phyloP scores from a whole-genome alignment of 2,797 vertebrate species.

The Apodemus agrarius region DNA sequence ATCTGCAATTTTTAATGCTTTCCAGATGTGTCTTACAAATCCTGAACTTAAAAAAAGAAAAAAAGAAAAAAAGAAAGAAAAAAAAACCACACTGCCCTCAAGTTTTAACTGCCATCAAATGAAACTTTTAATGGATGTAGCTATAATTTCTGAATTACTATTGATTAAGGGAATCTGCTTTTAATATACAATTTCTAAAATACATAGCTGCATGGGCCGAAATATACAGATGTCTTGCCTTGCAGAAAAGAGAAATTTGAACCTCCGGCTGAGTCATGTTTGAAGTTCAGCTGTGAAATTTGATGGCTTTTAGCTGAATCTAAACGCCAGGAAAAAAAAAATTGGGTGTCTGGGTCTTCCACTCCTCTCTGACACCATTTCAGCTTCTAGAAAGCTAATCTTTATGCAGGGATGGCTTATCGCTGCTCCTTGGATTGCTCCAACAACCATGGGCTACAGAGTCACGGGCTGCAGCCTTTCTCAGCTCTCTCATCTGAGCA shows the following conservation, averaged over 20 bases:
- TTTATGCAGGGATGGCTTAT: constrained; percentile 71
- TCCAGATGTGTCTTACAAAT: constrained; percentile 62
- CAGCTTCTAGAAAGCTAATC: constrained; percentile 53
- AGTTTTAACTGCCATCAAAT: constrained; percentile 67
- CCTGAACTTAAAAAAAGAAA: constrained; percentile 8
- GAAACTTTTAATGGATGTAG: constrained; percentile 66
- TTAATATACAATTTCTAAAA: constrained; percentile 46
- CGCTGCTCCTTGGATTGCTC: constrained; percentile 17
- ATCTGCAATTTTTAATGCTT: constrained; percentile 66
- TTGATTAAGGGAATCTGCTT: constrained; percentile 59
- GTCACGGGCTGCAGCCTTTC: constrained; percentile 60
- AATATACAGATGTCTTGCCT: constrained; percentile 4
- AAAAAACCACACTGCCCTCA: not conserved
- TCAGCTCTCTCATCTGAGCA: constrained; percentile 41
- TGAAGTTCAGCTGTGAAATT: constrained; percentile 74
- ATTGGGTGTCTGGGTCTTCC: not conserved
- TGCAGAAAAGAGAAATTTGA: constrained; percentile 54
- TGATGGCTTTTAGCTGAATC: constrained; percentile 64
- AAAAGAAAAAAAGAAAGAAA: not conserved
- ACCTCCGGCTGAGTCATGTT: constrained; percentile 23
- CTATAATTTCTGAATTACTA: constrained; percentile 51
- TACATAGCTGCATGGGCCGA: not conserved
- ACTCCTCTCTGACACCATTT: not conserved
- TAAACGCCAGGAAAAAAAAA: constrained; percentile 10
- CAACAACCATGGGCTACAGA: constrained; percentile 66